Evolutionary conservation across 2,113 vertebrate species (phyloP).

Genomic region (Chaenogobius annularis): DNA sequence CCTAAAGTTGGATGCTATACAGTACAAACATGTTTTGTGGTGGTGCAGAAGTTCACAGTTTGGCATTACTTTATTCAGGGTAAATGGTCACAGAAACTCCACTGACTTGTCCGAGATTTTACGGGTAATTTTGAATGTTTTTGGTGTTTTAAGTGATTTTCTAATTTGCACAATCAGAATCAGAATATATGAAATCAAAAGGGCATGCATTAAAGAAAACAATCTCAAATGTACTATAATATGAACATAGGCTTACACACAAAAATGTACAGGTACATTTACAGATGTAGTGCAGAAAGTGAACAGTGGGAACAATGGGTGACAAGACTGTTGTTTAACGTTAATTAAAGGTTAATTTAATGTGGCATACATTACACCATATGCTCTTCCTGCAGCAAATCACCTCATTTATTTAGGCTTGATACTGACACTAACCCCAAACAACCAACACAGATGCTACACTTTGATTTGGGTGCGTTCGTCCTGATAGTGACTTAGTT

Average conservation of each 20-base stretch:
- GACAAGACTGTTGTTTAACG: not conserved
- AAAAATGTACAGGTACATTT: too few species aligned
- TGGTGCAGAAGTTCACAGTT: not conserved
- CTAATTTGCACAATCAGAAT: not conserved
- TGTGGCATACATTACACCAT: slow-evolving; percentile 14
- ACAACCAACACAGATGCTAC: not conserved
- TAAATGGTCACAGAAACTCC: not conserved
- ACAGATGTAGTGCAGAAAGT: too few species aligned
- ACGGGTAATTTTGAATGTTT: not conserved
- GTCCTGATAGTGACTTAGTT: not conserved
- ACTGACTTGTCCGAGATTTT: not conserved
- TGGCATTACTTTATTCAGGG: not conserved
- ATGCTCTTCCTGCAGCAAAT: slow-evolving; percentile 9
- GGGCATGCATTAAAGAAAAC: too few species aligned
- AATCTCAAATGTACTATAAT: too few species aligned
- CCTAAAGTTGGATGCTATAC: not conserved
- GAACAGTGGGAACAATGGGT: too few species aligned
- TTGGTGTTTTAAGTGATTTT: not conserved
- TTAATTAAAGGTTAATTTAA: too few species aligned
- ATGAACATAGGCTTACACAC: too few species aligned
- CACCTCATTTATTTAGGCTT: not conserved
- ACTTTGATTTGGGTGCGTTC: not conserved
- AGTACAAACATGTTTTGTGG: slow-evolving; percentile 5
- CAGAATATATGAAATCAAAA: too few species aligned
- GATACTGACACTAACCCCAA: not conserved